Conservation (phyloP, 2,888 invertebrate genomes). For the Chironomus riparius region DNA sequence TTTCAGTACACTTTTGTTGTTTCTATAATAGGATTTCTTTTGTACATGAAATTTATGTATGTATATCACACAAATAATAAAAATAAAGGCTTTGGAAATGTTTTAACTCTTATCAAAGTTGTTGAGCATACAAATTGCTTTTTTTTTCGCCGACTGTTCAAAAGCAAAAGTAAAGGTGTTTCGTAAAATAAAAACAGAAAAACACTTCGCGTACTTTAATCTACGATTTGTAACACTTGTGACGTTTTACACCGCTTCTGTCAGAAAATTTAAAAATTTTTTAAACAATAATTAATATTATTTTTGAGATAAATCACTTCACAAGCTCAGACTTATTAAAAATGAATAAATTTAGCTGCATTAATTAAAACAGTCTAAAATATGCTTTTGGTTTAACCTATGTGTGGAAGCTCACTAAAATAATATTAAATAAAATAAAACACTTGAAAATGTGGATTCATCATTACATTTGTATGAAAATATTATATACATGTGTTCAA, state of each 20-base stretch:
- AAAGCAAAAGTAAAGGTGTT: no score
- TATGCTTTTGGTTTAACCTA: neutral
- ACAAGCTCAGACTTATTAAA: no score
- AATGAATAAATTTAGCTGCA: neutral
- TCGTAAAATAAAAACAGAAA: no score
- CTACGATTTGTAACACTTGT: no score
- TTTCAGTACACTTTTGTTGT: neutral
- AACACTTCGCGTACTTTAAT: no score
- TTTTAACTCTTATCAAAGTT: neutral
- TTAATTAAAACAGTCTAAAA: neutral
- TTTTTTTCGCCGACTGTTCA: no score
- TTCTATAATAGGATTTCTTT: no score
- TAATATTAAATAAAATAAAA: neutral
- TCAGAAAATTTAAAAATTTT: no score
- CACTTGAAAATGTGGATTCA: slow-evolving; percentile 8
- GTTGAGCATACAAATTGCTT: neutral
- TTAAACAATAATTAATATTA: no score
- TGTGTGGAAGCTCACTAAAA: neutral
- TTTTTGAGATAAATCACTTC: no score
- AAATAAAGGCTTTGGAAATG: neutral
- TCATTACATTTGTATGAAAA: neutral
- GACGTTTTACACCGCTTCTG: no score
- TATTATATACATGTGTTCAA: neutral
- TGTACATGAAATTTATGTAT: no score
- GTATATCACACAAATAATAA: neutral